phyloP scores from a whole-genome alignment of 2,113 vertebrate species.

The Notothenia coriiceps region DNA sequence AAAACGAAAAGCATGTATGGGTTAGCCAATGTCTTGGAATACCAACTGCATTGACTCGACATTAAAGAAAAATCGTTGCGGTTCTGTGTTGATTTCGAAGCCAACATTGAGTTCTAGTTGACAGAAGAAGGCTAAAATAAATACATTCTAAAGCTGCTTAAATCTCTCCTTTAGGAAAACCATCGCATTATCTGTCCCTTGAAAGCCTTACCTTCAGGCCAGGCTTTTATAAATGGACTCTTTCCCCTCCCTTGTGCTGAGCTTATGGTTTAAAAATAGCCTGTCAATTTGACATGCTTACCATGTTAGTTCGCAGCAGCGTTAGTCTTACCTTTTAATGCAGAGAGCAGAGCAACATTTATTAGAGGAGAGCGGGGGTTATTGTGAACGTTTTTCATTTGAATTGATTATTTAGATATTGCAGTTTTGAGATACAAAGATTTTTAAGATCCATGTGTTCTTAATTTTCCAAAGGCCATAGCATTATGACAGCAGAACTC shows the following conservation, averaged over 20 bases:
- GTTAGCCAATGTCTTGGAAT: neutral
- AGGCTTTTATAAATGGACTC: constrained; percentile 54
- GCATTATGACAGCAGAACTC: constrained; percentile 18
- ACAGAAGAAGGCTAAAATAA: constrained; percentile 13
- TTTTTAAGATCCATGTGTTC: constrained; percentile 13
- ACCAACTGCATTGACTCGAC: neutral
- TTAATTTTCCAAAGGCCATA: constrained; percentile 18
- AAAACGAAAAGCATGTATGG: neutral
- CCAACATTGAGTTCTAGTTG: constrained; percentile 39
- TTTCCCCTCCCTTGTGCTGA: constrained; percentile 23
- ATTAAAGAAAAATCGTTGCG: constrained; percentile 5
- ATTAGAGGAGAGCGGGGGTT: neutral
- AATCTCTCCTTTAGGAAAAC: constrained; percentile 31
- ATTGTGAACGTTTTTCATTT: constrained; percentile 1
- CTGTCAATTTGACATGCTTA: constrained; percentile 58
- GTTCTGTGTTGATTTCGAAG: constrained; percentile 22
- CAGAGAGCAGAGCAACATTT: neutral
- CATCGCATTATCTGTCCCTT: constrained; percentile 53
- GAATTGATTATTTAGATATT: neutral
- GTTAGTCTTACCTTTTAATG: constrained; percentile 19
- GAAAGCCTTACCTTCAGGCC: constrained; percentile 62
- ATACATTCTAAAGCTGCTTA: constrained; percentile 26
- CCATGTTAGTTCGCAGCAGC: constrained; percentile 48
- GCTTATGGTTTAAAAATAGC: constrained; percentile 62
- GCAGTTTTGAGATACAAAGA: neutral